These are phyloP conservation scores for Frankliniella fusca DNA, from an alignment of 2,888 invertebrate species.

Conservation along the genomic window DNA sequence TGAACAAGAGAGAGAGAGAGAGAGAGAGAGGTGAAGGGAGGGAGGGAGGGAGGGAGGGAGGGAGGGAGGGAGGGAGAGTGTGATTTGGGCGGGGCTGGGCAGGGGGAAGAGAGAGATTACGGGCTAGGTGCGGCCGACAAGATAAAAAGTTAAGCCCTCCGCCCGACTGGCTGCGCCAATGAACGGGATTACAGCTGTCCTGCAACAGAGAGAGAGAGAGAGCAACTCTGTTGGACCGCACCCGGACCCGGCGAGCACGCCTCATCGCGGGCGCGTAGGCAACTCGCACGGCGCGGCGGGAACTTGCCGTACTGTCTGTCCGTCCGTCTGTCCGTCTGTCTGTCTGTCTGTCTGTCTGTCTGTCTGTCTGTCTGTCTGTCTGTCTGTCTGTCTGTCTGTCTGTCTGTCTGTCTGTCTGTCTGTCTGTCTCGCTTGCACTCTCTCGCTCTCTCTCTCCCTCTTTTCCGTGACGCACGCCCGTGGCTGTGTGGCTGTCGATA, in stretches of 20 bases:
- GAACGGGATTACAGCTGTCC: too few relatives aligned
- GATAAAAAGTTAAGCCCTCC: too few relatives aligned
- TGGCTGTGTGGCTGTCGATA: too few relatives aligned
- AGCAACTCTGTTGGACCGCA: too few relatives aligned
- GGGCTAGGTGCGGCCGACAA: too few relatives aligned
- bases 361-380: background rate
- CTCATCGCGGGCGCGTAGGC: too few relatives aligned
- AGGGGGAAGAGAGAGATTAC: background rate
- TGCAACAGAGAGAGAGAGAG: too few relatives aligned
- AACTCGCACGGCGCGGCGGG: too few relatives aligned
- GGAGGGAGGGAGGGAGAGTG: too few relatives aligned
- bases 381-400: background rate
- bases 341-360: background rate
- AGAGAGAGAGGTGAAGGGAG: background rate
- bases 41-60: background rate
- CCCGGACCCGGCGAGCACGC: too few relatives aligned
- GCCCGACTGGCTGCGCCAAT: too few relatives aligned
- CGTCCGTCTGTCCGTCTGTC: background rate
- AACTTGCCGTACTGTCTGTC: too few relatives aligned
- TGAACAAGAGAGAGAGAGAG: background rate
- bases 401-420: conserved; percentile 28
- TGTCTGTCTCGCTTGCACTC: background rate
- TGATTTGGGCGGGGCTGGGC: background rate
- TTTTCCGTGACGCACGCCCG: background rate
- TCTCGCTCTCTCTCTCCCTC: background rate